Conservation (phyloP, 2,888 invertebrate genomes). For the Aphidius colemani region DNA sequence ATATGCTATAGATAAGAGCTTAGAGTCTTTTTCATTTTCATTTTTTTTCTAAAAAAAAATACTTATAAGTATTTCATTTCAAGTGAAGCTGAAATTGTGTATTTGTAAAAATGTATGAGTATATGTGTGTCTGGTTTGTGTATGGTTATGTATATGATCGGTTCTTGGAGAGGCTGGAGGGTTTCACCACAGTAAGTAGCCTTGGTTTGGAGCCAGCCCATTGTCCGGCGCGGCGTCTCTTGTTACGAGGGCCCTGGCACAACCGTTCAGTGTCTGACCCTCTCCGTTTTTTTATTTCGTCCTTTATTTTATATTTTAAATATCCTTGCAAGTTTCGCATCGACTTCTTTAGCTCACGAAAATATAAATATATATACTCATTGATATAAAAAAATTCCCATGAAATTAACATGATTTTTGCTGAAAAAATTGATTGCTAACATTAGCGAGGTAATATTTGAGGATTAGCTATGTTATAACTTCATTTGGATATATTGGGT, state of each 20-base stretch:
- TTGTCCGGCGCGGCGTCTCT: constrained; percentile 55
- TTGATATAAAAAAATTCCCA: too few relatives aligned
- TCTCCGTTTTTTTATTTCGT: neutral
- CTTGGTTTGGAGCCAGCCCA: constrained; percentile 54
- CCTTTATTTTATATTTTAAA: too few relatives aligned
- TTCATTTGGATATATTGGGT: too few relatives aligned
- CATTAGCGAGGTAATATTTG: too few relatives aligned
- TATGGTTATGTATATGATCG: neutral
- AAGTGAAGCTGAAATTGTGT: neutral
- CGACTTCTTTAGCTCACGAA: too few relatives aligned
- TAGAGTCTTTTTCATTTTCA: too few relatives aligned
- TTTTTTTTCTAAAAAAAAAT: constrained; percentile 7
- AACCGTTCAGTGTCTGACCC: constrained; percentile 18
- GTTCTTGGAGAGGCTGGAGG: constrained; percentile 2
- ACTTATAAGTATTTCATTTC: constrained; percentile 5
- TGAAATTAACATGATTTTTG: too few relatives aligned
- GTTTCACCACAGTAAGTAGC: constrained; percentile 40
- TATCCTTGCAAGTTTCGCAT: too few relatives aligned
- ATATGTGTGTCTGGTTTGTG: constrained; percentile 7
- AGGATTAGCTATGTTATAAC: too few relatives aligned
- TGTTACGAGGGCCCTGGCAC: constrained; percentile 50
- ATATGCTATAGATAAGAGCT: too few relatives aligned
- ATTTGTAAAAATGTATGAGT: constrained; percentile 1
- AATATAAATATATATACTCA: too few relatives aligned
- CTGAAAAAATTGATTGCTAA: too few relatives aligned